A percentile compares a stretch with the other conserved stretches of the same genome.
Conservation (phyloP, 2,113 vertebrate genomes). For the Gambusia holbrooki region DNA sequence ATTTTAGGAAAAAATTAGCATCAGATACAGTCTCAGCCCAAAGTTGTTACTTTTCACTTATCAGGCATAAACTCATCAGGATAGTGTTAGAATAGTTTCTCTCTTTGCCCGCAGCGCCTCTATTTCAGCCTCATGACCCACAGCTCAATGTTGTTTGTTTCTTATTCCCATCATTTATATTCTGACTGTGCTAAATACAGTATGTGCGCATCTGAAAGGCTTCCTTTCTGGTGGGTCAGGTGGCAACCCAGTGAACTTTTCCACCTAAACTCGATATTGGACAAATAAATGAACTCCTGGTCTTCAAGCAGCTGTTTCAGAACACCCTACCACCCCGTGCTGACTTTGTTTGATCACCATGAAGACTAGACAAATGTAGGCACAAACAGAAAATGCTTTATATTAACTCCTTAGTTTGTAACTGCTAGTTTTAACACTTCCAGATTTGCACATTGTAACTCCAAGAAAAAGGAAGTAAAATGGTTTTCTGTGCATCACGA, state of each 20-base stretch:
- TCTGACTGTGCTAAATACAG: background rate
- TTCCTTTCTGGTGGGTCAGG: background rate
- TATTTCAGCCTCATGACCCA: background rate
- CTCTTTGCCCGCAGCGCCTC: background rate
- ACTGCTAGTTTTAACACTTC: background rate
- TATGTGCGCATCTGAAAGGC: background rate
- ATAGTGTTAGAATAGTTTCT: background rate
- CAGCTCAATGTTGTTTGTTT: slow-evolving; percentile 3
- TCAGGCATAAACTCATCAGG: background rate
- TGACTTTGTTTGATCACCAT: background rate
- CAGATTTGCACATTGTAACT: background rate
- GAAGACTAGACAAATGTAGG: background rate
- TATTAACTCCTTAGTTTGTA: background rate
- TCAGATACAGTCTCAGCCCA: too few relatives aligned
- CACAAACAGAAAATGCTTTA: too few relatives aligned
- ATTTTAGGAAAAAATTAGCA: too few relatives aligned
- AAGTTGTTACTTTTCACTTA: background rate
- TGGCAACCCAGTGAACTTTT: background rate
- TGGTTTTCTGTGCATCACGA: background rate
- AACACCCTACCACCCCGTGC: background rate
- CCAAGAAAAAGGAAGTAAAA: background rate
- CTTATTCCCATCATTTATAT: background rate
- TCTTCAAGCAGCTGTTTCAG: background rate
- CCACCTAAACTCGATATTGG: background rate
- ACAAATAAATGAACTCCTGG: slow-evolving; percentile 1